Percentiles rank a stretch among this genome's conserved stretches.
phyloP scores from a whole-genome alignment of 2,797 vertebrate species.

The Lepilemur ruficaudatus region DNA sequence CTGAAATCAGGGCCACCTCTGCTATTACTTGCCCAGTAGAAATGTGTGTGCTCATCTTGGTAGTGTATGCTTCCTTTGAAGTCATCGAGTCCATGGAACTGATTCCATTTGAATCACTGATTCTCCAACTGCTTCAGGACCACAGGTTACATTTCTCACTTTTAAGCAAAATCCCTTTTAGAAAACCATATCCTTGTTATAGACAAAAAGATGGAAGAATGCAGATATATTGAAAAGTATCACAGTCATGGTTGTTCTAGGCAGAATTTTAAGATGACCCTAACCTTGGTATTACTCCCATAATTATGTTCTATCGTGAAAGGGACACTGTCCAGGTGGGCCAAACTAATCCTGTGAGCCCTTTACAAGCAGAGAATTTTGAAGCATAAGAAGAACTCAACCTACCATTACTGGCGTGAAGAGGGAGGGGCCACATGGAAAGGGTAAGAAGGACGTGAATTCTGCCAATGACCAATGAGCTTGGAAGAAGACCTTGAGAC shows the following conservation, averaged over 20 bases:
- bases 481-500: not conserved
- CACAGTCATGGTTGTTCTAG: not conserved
- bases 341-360: not conserved
- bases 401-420: not conserved
- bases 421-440: not conserved
- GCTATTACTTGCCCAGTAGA: not conserved
- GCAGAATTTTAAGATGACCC: not conserved
- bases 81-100: not conserved
- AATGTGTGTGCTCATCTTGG: constrained; percentile 18
- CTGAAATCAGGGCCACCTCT: not conserved
- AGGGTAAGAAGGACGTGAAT: not conserved
- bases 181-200: not conserved
- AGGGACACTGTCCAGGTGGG: not conserved
- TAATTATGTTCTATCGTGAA: not conserved
- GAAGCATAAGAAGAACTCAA: not conserved
- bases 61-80: constrained; percentile 10
- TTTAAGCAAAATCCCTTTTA: not conserved
- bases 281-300: too few relatives aligned
- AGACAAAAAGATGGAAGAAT: not conserved
- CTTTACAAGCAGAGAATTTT: constrained; percentile 24
- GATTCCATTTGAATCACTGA: not conserved
- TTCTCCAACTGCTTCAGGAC: constrained; percentile 47
- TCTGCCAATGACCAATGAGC: not conserved
- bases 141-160: not conserved
- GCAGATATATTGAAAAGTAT: not conserved